Conservation (phyloP, 2,888 invertebrate genomes). For the Sarcophaga rosellei region DNA sequence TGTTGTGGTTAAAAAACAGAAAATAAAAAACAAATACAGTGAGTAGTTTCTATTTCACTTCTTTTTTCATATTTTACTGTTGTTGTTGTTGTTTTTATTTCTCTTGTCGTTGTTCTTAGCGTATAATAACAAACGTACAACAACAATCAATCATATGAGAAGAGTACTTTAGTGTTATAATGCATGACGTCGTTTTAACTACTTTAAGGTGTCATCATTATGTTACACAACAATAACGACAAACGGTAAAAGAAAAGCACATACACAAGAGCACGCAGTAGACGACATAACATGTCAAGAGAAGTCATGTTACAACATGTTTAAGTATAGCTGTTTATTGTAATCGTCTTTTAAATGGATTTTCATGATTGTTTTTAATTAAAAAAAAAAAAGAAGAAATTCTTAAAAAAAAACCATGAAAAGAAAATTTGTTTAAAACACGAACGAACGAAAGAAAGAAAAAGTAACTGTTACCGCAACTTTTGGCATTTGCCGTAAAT, state of each 20-base stretch:
- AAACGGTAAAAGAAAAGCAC: not conserved
- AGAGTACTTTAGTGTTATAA: slow-evolving; percentile 15
- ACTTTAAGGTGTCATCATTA: slow-evolving; percentile 58
- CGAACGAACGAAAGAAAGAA: not conserved
- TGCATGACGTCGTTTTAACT: slow-evolving; percentile 20
- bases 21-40: not conserved
- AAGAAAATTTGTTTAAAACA: slow-evolving; percentile 9
- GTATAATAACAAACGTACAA: slow-evolving; percentile 4
- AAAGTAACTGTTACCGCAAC: slow-evolving; percentile 6
- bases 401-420: not conserved
- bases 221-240: slow-evolving; percentile 33
- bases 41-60: slow-evolving; percentile 58
- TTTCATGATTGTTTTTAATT: not conserved
- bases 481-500: not conserved
- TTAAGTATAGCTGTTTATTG: not conserved
- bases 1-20: slow-evolving; percentile 63
- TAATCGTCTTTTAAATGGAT: not conserved
- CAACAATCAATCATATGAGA: slow-evolving; percentile 16
- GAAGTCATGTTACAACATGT: slow-evolving; percentile 25
- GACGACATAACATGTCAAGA: not conserved
- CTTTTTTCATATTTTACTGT: not conserved
- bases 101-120: slow-evolving; percentile 18
- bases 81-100: not conserved
- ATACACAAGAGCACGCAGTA: not conserved
- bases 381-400: not conserved